Percentiles rank a stretch among this genome's conserved stretches.
These are phyloP conservation scores for Drosophila miranda DNA, from an alignment of 1,140 invertebrate species.

Conservation along the genomic window DNA sequence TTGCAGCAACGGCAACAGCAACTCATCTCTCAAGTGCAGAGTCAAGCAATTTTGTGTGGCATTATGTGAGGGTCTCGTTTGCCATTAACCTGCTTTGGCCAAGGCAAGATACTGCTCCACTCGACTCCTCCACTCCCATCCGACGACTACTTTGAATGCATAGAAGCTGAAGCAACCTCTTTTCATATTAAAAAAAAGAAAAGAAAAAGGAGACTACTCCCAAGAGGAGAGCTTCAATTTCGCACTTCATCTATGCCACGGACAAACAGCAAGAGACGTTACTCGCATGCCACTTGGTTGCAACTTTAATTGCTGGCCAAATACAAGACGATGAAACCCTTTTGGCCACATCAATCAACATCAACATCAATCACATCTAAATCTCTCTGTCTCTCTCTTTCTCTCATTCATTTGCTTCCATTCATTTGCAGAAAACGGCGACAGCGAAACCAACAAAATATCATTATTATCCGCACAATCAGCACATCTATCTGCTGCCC, in stretches of 20 bases:
- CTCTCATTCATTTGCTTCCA: background rate
- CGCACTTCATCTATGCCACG: constrained; percentile 57
- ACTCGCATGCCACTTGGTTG: constrained; percentile 48
- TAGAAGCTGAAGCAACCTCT: constrained; percentile 11
- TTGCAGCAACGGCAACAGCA: constrained; percentile 15
- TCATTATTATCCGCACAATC: constrained; percentile 96
- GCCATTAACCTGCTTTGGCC: constrained; percentile 67
- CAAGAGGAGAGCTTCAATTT: constrained; percentile 52
- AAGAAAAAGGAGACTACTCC: background rate
- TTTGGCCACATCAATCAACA: constrained; percentile 50
- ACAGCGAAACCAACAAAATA: constrained; percentile 94
- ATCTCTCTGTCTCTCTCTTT: constrained; percentile 1
- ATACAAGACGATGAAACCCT: constrained; percentile 29
- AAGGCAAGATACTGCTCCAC: constrained; percentile 24
- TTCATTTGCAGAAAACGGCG: constrained; percentile 87
- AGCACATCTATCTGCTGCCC: constrained; percentile 94
- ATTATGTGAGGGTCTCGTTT: constrained; percentile 76
- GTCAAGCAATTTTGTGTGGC: constrained; percentile 72
- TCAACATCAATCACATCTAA: constrained; percentile 28
- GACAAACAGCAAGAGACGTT: constrained; percentile 47
- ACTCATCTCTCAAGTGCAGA: constrained; percentile 23
- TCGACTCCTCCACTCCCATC: constrained; percentile 13
- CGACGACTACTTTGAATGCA: constrained; percentile 52
- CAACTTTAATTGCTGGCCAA: constrained; percentile 44
- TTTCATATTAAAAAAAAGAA: constrained; percentile 36